Percentiles rank a stretch among this genome's conserved stretches.
phyloP scores from a whole-genome alignment of 1,140 invertebrate species.

The Zophobas atratus region DNA sequence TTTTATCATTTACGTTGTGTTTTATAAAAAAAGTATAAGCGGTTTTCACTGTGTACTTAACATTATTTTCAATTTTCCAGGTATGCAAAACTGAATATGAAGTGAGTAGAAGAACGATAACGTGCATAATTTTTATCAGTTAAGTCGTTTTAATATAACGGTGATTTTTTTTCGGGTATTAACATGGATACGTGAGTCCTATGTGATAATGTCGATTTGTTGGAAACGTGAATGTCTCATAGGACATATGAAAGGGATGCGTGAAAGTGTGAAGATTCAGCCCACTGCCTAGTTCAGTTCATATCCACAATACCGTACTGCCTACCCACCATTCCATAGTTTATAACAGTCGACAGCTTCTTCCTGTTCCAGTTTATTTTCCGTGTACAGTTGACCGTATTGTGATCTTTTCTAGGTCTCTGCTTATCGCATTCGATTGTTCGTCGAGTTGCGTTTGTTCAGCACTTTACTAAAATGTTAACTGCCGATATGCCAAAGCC shows the following conservation, averaged over 20 bases:
- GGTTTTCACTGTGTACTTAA: too few relatives aligned
- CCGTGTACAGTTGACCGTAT: conserved; percentile 33
- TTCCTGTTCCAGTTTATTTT: conserved; percentile 38
- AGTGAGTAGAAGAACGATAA: conserved; percentile 16
- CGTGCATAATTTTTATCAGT: not conserved
- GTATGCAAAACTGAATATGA: conserved; percentile 9
- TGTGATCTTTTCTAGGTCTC: conserved; percentile 43
- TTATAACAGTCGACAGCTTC: conserved; percentile 42
- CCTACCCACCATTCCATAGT: conserved; percentile 53
- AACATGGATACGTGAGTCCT: conserved; percentile 13
- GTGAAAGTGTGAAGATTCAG: conserved; percentile 22
- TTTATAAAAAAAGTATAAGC: too few relatives aligned
- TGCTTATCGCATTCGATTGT: conserved; percentile 20
- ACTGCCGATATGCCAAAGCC: conserved; percentile 55
- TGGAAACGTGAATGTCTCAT: conserved; percentile 5
- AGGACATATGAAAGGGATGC: conserved; percentile 7
- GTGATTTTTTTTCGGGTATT: conserved; percentile 35
- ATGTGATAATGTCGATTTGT: conserved; percentile 23
- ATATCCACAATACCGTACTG: conserved; percentile 38
- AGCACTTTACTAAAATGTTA: conserved; percentile 8
- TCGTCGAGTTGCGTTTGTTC: conserved; percentile 18
- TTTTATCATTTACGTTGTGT: too few relatives aligned
- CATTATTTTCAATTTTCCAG: not conserved
- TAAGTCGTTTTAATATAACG: conserved; percentile 11
- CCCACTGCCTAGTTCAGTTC: conserved; percentile 23